Evolutionary conservation across 2,888 invertebrate species (phyloP).

Genomic region (Chrysolina haemoptera): DNA sequence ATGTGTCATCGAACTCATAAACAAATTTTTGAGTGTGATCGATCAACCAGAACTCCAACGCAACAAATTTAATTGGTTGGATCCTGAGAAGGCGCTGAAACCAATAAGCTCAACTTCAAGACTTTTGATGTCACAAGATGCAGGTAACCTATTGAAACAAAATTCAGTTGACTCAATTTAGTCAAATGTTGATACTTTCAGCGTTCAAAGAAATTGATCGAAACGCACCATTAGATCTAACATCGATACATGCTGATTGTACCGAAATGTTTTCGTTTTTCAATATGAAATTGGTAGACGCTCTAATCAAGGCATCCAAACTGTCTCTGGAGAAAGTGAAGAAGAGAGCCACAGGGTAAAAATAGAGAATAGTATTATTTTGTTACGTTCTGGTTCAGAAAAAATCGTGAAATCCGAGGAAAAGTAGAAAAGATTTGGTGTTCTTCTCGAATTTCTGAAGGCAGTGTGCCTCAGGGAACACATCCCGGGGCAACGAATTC

Average conservation of each 20-base stretch:
- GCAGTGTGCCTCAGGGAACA: too few relatives aligned
- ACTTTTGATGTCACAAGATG: constrained; percentile 72
- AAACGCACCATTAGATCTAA: constrained; percentile 74
- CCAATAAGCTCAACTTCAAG: constrained; percentile 76
- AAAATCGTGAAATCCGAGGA: too few relatives aligned
- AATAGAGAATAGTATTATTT: neutral
- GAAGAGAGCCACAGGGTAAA: constrained; percentile 71
- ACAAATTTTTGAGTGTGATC: constrained; percentile 80
- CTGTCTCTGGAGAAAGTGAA: constrained; percentile 81
- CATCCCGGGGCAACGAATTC: too few relatives aligned
- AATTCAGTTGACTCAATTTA: constrained; percentile 8
- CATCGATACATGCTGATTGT: constrained; percentile 79
- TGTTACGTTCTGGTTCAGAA: too few relatives aligned
- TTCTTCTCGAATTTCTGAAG: too few relatives aligned
- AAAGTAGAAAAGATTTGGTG: too few relatives aligned
- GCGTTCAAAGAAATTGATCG: constrained; percentile 79
- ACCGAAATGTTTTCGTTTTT: constrained; percentile 87
- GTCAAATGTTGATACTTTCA: constrained; percentile 55
- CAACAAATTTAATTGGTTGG: constrained; percentile 77
- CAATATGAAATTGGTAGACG: constrained; percentile 81
- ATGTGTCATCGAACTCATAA: constrained; percentile 83
- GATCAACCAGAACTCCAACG: constrained; percentile 74
- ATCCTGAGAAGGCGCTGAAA: constrained; percentile 75
- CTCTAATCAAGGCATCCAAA: constrained; percentile 83
- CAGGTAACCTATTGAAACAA: constrained; percentile 68